A percentile compares a stretch with the other conserved stretches of the same genome.
phyloP scores from a whole-genome alignment of 2,113 vertebrate genomes.

The Stercorarius parasiticus region DNA sequence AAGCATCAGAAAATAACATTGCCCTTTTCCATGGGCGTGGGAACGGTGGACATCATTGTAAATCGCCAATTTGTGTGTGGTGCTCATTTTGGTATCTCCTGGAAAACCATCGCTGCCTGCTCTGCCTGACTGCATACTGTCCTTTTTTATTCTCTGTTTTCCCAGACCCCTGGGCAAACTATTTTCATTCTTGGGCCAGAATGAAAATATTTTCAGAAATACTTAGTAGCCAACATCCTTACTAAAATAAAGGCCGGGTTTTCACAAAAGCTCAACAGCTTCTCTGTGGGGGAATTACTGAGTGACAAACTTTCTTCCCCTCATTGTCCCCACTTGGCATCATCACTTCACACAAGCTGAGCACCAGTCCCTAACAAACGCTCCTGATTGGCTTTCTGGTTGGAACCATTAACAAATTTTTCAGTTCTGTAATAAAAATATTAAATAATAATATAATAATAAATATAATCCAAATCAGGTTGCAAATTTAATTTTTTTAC shows the following conservation, averaged over 20 bases:
- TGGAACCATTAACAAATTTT: background rate
- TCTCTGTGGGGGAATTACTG: background rate
- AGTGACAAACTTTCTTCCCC: background rate
- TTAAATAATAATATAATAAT: too few species aligned
- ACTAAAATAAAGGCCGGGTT: background rate
- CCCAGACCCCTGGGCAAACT: background rate
- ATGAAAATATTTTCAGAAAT: background rate
- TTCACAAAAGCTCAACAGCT: background rate
- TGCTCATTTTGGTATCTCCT: background rate
- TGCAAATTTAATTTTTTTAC: background rate
- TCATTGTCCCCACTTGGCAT: background rate
- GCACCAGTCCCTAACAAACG: background rate
- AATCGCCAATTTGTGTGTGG: rapidly evolving
- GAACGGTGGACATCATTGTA: background rate
- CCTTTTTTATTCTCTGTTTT: background rate
- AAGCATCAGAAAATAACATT: background rate
- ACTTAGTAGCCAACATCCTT: background rate
- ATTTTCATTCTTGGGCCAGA: background rate
- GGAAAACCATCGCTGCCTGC: background rate
- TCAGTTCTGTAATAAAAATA: background rate
- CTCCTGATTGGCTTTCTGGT: background rate
- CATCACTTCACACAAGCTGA: background rate
- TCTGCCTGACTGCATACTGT: background rate
- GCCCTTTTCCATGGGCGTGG: background rate
- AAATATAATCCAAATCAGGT: background rate